Conservation (phyloP, 2,113 vertebrate species). For the Vombatus ursinus region DNA sequence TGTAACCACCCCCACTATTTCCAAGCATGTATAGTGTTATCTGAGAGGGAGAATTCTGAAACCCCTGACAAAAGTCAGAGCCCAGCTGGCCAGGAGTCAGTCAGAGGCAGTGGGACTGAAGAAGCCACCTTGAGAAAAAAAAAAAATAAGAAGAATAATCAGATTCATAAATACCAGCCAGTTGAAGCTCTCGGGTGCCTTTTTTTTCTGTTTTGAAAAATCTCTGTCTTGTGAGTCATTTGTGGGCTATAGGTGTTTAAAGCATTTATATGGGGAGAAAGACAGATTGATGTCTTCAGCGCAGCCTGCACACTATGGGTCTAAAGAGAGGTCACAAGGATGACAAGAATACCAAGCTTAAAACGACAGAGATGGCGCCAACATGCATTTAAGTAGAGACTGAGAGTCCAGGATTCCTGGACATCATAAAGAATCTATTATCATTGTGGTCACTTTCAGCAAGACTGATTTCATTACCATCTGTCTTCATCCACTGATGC, state of each 20-base stretch:
- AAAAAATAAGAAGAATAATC: background rate
- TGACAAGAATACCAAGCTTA: slow-evolving; percentile 81
- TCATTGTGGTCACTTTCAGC: slow-evolving; percentile 87
- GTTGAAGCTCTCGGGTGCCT: slow-evolving; percentile 37
- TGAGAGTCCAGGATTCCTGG: slow-evolving; percentile 86
- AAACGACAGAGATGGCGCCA: slow-evolving; percentile 83
- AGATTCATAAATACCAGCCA: background rate
- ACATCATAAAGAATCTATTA: slow-evolving; percentile 89
- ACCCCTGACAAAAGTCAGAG: background rate
- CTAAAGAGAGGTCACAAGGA: slow-evolving; percentile 84
- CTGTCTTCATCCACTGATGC: slow-evolving; percentile 84
- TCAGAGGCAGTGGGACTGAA: background rate
- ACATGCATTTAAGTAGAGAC: slow-evolving; percentile 84
- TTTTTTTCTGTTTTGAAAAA: slow-evolving; percentile 50
- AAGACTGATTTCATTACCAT: slow-evolving; percentile 86
- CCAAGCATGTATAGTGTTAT: background rate
- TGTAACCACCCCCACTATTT: slow-evolving; percentile 5
- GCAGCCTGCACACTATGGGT: slow-evolving; percentile 80
- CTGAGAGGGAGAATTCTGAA: slow-evolving; percentile 1
- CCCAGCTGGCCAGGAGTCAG: background rate
- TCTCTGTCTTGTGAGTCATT: slow-evolving; percentile 75
- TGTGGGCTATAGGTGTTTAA: slow-evolving; percentile 81
- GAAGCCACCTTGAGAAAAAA: background rate
- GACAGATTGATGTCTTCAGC: slow-evolving; percentile 85
- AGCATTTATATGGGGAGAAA: slow-evolving; percentile 80